Evolutionary conservation across 2,888 invertebrate genomes (phyloP), one percentile per base, ranked within the genome.

Genomic region (Folsomia candida): DNA sequence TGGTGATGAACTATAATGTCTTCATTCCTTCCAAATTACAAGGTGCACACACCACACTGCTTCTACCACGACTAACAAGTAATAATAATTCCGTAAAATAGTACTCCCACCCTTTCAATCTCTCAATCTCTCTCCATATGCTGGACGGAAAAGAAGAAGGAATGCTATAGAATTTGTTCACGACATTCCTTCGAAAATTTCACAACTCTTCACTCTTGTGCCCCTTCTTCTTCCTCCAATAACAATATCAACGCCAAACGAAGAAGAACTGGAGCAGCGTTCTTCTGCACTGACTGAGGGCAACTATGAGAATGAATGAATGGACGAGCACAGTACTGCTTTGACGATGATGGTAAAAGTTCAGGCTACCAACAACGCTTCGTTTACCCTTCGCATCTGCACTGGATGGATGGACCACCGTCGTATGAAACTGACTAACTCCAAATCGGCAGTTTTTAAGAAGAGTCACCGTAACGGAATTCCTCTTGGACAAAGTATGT

Each of bases 11-110:
- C 51, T 51, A 51, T 64, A 64, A 64, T 64, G 64, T 64, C 64
- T 64, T 64, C 64, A 64, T 64, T 64, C 64, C 64, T 64, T 64
- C 6, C 22, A 64, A 64, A 64, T 64, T 64, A 64, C 51, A 62
- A 14, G 37, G 51, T 64, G 51, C 51, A 64, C 64, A 51, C 62
- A 62, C 62, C 37, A 20, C 62, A 20, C n/a, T 62, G 62, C n/a
- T n/a, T n/a, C n/a, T n/a, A n/a, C 47, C 47, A 47, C 47, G 9
- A 47, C 47, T 47, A 47, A 64, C 51, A n/a, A n/a, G n/a, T n/a
- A n/a, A 51, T 64, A 64, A 64, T 64, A 64, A 64, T 64, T 29
- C 26, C 51, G 29, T 37, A 64, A 64, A 64, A 64, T 64, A 64
- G 51, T 29, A 64, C 64, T 51, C 47, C 64, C 47, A 64, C n/a